Conservation (phyloP, 2,113 vertebrate genomes). For the Anhinga anhinga region DNA sequence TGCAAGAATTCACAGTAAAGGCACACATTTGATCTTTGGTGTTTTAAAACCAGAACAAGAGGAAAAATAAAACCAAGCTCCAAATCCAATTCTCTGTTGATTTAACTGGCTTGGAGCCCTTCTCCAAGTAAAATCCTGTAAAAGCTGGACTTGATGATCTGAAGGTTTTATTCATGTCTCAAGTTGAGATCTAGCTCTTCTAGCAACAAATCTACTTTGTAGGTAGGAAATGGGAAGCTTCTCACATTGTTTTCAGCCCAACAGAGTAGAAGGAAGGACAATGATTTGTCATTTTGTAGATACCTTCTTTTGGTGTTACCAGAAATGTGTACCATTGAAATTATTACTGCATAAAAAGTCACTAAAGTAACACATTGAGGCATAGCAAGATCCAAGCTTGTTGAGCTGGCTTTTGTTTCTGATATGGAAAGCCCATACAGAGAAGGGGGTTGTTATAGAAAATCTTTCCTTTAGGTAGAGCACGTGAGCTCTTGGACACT, state of each 20-base stretch:
- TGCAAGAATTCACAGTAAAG: neutral
- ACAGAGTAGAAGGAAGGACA: neutral
- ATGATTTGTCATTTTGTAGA: neutral
- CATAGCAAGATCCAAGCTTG: neutral
- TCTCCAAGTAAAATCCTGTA: neutral
- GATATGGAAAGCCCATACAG: neutral
- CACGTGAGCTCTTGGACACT: neutral
- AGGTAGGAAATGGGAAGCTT: neutral
- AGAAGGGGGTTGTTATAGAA: neutral
- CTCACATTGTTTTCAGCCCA: neutral
- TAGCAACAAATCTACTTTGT: neutral
- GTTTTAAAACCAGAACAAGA: neutral
- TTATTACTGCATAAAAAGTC: neutral
- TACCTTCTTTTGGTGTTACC: neutral
- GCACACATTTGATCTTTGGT: neutral
- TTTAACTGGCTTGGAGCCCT: neutral
- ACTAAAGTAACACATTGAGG: neutral
- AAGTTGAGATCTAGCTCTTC: neutral
- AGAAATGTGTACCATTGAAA: neutral
- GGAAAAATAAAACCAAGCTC: neutral
- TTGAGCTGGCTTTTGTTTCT: neutral
- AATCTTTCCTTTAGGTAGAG: neutral
- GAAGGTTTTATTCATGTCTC: neutral
- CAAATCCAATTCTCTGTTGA: neutral
- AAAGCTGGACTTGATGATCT: neutral